A percentile compares a stretch with the other conserved stretches of the same genome.
phyloP scores from a whole-genome alignment of 2,113 vertebrate species.

The Silurus meridionalis region DNA sequence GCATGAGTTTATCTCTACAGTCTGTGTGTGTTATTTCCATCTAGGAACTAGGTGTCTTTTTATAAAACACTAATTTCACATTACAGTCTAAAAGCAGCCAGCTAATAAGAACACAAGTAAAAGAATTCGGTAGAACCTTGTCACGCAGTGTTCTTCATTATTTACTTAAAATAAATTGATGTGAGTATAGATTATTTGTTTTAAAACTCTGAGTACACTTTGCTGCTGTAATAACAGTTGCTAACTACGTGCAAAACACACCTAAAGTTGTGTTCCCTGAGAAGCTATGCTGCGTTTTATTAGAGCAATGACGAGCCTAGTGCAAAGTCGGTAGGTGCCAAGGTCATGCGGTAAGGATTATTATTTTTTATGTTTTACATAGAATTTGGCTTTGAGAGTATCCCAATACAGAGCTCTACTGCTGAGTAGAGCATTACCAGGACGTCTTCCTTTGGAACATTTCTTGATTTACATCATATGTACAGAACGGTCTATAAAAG shows the following conservation, averaged over 20 bases:
- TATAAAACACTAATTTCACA: not conserved
- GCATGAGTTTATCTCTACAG: not conserved
- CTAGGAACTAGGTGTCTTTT: not conserved
- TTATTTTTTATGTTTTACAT: not conserved
- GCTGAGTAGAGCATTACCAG: not conserved
- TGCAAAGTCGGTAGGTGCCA: not conserved
- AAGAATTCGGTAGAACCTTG: not conserved
- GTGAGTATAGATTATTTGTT: not conserved
- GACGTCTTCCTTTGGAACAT: not conserved
- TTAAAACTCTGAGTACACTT: not conserved
- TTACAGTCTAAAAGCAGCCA: not conserved
- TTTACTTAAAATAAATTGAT: not conserved
- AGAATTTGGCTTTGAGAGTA: not conserved
- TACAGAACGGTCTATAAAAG: no score
- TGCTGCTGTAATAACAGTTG: not conserved
- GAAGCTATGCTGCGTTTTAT: not conserved
- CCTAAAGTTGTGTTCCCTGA: not conserved
- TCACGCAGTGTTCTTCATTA: not conserved
- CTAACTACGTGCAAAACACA: not conserved
- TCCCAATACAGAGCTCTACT: not conserved
- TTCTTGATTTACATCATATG: no score
- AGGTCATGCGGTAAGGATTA: not conserved
- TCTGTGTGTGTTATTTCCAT: not conserved
- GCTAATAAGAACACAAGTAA: not conserved
- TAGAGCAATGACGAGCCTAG: not conserved